Evolutionary conservation across 2,113 vertebrate species (phyloP).

Genomic region (Archocentrus centrarchus): DNA sequence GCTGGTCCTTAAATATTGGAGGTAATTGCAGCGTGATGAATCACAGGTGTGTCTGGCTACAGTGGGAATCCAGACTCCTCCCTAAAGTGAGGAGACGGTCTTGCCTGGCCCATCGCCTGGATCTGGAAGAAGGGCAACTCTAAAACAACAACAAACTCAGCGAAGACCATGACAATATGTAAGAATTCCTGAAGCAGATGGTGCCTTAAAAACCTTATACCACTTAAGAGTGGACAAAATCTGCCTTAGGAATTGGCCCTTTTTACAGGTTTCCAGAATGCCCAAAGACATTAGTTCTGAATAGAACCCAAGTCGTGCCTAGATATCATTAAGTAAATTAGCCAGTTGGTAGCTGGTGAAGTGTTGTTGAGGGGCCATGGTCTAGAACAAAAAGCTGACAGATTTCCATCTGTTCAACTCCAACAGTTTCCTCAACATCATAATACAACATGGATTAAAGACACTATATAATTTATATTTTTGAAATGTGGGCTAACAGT

Average conservation of each 20-base stretch:
- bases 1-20: too few species aligned
- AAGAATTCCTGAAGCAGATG: not conserved
- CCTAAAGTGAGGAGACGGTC: too few species aligned
- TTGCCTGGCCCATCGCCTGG: too few species aligned
- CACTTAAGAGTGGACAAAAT: not conserved
- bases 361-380: not conserved
- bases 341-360: not conserved
- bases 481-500: not conserved
- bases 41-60: too few species aligned
- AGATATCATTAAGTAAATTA: not conserved
- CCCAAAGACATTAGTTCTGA: not conserved
- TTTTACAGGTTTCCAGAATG: not conserved
- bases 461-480: not conserved
- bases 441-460: not conserved
- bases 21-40: too few species aligned
- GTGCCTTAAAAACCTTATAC: not conserved
- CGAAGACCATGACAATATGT: too few species aligned
- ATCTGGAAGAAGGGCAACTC: too few species aligned
- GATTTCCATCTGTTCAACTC: not conserved
- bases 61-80: too few species aligned
- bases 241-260: not conserved
- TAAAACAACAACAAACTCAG: too few species aligned
- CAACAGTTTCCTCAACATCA: not conserved
- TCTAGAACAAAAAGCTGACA: too few species aligned
- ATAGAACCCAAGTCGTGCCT: not conserved